phyloP scores from a whole-genome alignment of 2,888 invertebrate genomes.

The Tinea trinotella region DNA sequence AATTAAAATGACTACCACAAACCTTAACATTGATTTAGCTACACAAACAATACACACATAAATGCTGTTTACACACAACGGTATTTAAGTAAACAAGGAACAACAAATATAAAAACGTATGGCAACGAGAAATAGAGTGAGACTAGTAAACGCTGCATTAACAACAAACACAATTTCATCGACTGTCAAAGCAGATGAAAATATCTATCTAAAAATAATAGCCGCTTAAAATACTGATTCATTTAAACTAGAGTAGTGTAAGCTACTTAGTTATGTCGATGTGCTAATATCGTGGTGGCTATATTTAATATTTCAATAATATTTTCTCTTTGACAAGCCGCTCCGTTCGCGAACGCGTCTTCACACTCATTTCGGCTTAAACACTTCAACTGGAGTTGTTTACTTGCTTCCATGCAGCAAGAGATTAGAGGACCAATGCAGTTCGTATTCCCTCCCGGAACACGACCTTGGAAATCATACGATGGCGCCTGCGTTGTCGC shows the following conservation, averaged over 20 bases:
- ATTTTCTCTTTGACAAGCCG: slow-evolving; percentile 29
- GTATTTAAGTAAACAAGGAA: neutral
- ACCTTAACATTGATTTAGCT: neutral
- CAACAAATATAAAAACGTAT: slow-evolving; percentile 3
- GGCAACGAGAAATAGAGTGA: slow-evolving; percentile 5
- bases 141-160: slow-evolving; percentile 11
- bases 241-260: neutral
- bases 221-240: slow-evolving; percentile 1
- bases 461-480: neutral
- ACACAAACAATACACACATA: neutral
- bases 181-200: neutral
- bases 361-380: slow-evolving; percentile 39
- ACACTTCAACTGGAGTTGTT: slow-evolving; percentile 32
- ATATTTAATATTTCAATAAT: neutral
- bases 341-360: slow-evolving; percentile 29
- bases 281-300: too few relatives aligned
- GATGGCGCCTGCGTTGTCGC: neutral
- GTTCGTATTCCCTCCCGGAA: neutral
- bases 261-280: too few relatives aligned
- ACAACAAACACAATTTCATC: neutral
- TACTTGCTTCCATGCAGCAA: slow-evolving; percentile 36
- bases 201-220: neutral
- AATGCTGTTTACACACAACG: neutral
- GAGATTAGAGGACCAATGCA: slow-evolving; percentile 47
- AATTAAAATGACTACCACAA: neutral